Evolutionary conservation across 2,113 vertebrate genomes (phyloP), one percentile per base, ranked within the genome.

Genomic region (Hylia prasina): DNA sequence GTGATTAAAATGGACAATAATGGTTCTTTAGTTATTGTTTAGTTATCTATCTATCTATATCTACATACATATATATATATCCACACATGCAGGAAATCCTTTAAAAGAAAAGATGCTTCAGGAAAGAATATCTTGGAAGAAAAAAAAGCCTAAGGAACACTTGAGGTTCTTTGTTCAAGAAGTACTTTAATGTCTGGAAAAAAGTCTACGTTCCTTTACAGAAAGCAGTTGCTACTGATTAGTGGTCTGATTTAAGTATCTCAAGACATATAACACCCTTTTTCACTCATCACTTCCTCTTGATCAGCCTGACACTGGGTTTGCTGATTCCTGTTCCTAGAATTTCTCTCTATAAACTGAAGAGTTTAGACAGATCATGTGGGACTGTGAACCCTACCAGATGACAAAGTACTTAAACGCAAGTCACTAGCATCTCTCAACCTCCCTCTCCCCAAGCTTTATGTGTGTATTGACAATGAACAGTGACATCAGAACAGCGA

Each of bases 51-150:
- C n/a, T n/a, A 21, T 4, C 35, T n/a, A 16, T 30, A 50, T 37
- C 20, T 15, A 7, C 4, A 13, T 5, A 22, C 2, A 28, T 53
- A 30, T 30, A 8, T 30, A 8, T 44, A 10, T 15, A 2, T 57
- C 9, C 10, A 68, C 3, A 35, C 8, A 23, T 0, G 3, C 0
- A 60, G 13, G 13, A 42, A 68, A 70, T 65, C 5, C 12, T 42
- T 48, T 53, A 78, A 81, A 89, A 44, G 13, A 51, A 39, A 70
- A 70, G 13, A 21, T 0, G 3, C 5, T 73, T 66, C 20, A 66
- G 24, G 13, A 79, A 66, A 61, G 0, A 57, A 16, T 25, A n/a
- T 24, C 28, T 68, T 37, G 58, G 28, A 75, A 75, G 10, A 9
- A 68, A 90, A 28, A 35, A 35, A 79, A 31, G 4, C 7, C 15